Base-by-base conservation (phyloP, 2,113 vertebrate genomes). In the Halcyon malimbica region DNA sequence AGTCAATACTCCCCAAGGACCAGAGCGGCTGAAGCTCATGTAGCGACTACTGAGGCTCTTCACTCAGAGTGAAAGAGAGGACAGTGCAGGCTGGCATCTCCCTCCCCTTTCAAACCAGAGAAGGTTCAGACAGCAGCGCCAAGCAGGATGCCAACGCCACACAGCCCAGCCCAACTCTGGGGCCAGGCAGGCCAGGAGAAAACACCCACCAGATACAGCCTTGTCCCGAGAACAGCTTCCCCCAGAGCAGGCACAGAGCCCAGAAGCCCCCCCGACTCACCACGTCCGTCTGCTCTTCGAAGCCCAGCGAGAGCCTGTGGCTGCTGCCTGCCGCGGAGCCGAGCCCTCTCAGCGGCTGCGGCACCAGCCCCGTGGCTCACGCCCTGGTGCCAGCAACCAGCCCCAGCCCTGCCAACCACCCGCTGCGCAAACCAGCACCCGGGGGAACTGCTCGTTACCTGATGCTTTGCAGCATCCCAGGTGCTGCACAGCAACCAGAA, bases 371-470 rank as follows among this genome's bases (percentile, higher is more conserved):
- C 69, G 16, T 10, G 74, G 26, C 29, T 44, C 9, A 1, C 24
- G 6, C 29, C 23, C 50, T 5, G 39, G 54, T 70, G 74, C 79
- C 83, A 57, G 41, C 60, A 37, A 85, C 65, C 87, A 63, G 96
- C 92, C 69, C 83, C 95, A 78, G 35, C 94, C 91, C 83, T 88
- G 94, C 46, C 95, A 87, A 93, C 83, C 64, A 26, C 8, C 21
- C 0, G 20, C 77, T 37, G 87, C n/a, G 7, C 77, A 57, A 41
- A 28, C 53, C 71, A 8, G 7, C 50, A 71, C 90, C 86, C 11
- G 0, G 42, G 83, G 95, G 86, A 78, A 13, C 57, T 0, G 17
- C 10, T 14, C 4, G 69, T 71, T 48, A 60, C 89, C 82, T 65
- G 93, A 4, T 2, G 54, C 78, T 91, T 77, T 42, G 0, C 26